A percentile compares a stretch with the other conserved stretches of the same genome.
These are phyloP conservation scores for Oryzias woworae DNA, from an alignment of 2,113 vertebrate species.

Conservation along the genomic window DNA sequence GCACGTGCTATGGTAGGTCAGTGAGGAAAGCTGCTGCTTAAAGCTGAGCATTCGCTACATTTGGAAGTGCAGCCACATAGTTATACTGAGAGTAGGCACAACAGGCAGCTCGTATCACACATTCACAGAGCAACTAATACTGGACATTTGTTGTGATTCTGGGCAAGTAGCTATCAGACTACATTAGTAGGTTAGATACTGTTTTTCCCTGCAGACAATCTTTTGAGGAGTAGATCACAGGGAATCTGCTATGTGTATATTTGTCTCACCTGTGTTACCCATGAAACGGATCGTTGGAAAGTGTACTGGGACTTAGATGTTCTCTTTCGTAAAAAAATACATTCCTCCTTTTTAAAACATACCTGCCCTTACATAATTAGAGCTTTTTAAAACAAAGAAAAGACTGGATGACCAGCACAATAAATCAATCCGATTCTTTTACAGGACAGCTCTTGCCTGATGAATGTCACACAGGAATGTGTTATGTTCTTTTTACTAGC, in stretches of 20 bases:
- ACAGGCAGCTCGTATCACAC: background rate
- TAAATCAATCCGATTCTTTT: too few species aligned
- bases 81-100: background rate
- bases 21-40: background rate
- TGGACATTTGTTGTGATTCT: background rate
- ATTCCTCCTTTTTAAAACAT: too few species aligned
- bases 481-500: too few species aligned
- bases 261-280: background rate
- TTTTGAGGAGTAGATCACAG: too few species aligned
- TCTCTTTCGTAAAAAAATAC: too few species aligned
- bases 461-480: too few species aligned
- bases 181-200: background rate
- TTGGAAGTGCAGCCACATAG: constrained; percentile 19
- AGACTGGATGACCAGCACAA: too few species aligned
- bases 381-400: too few species aligned
- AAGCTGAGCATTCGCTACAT: constrained; percentile 29
- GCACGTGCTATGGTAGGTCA: constrained; percentile 22
- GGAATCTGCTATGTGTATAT: background rate
- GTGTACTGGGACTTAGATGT: too few species aligned
- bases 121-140: constrained; percentile 18
- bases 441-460: too few species aligned
- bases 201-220: background rate
- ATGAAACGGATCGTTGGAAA: background rate
- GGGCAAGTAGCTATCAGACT: background rate
- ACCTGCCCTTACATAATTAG: too few species aligned